A percentile compares a stretch with the other conserved stretches of the same genome.
Conservation (phyloP, 2,113 vertebrate species). For the Prunella fulvescens region DNA sequence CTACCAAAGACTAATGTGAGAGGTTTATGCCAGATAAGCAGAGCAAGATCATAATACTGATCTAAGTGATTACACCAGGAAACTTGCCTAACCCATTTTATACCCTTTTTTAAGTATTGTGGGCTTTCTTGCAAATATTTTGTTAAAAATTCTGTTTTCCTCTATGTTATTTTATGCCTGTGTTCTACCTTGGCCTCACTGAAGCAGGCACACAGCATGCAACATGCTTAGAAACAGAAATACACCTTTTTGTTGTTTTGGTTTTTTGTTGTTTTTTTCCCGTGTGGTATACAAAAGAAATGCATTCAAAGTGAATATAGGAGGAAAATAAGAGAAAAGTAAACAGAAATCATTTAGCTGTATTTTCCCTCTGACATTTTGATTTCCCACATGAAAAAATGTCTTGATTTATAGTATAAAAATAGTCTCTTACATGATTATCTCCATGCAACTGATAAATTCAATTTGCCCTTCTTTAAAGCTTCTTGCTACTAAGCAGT, state of each 20-base stretch:
- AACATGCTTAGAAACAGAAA: background rate
- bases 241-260: background rate
- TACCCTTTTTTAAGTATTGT: background rate
- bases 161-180: background rate
- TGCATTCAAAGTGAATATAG: background rate
- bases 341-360: background rate
- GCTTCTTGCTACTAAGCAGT: background rate
- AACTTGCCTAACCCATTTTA: background rate
- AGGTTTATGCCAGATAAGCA: background rate
- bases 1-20: background rate
- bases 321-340: slow-evolving; percentile 2
- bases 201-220: background rate
- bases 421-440: slow-evolving; percentile 11
- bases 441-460: slow-evolving; percentile 15
- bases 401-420: background rate
- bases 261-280: background rate
- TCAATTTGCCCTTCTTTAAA: slow-evolving; percentile 34
- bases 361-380: background rate
- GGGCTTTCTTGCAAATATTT: background rate
- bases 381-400: background rate
- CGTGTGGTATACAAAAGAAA: background rate
- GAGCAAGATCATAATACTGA: background rate
- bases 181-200: background rate
- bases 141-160: background rate
- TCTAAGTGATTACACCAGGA: background rate